Base-by-base conservation (phyloP, 2,888 invertebrate species). In the Slavum lentiscoides region DNA sequence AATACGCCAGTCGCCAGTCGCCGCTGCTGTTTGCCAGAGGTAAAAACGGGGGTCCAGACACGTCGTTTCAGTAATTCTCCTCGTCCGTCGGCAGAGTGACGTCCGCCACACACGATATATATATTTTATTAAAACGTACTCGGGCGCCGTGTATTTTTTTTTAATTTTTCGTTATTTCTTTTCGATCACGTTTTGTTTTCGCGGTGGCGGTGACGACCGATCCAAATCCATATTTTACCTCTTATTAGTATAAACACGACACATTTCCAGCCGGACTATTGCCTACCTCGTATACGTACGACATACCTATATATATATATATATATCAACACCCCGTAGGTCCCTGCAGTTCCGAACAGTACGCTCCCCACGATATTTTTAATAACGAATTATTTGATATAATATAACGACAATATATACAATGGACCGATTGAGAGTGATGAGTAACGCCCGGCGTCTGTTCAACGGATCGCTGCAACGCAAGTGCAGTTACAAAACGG, bases 351-450 rank as follows among this genome's bases (percentile, higher is more conserved):
- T 55, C 55, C 17, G 6, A 55, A n/a, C n/a, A n/a, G n/a, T n/a
- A n/a, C n/a, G n/a, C 11, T 19, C 55, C 19, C 15, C 13, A 49
- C 49, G 8, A 58, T 19, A 58, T n/a, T n/a, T 19, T 19, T 11
- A 23, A 61, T 4, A 61, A 61, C 30, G 30, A 30, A 69, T 53
- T 53, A 23, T 53, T 19, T 30, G n/a, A n/a, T n/a, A 21, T 49
- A n/a, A 11, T 15, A 80, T 11, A 49, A 49, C 11, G 49, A 49
- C 15, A 49, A 49, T 49, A n/a, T n/a, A n/a, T n/a, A n/a, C n/a
- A 49, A 49, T 80, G 80, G 80, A 80, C 72, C 80, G 80, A 39
- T 62, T 80, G 62, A 72, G 70, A 64, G 72, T 43, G 58, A 80
- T 80, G 70, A 72, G 43, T 55, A 39, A 55, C 55, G 80, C 72